Percentiles rank a stretch among this genome's conserved stretches.
Evolutionary conservation across 2,797 vertebrate species (phyloP).

Genomic region (Cossypha dichroa): DNA sequence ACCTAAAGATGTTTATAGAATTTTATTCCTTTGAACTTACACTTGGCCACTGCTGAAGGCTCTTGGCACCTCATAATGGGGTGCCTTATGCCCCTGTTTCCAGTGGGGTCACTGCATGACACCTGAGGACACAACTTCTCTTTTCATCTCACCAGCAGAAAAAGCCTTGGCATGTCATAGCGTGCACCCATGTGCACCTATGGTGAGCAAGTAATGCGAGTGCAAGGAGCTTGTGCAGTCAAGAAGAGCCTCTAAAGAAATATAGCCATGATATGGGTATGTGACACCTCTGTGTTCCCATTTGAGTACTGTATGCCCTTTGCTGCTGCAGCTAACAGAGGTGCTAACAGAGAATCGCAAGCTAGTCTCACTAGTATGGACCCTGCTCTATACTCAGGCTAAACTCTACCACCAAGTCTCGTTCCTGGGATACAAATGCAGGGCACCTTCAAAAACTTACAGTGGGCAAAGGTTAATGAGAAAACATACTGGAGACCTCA

Average conservation of each 20-base stretch:
- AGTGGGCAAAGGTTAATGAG: background rate
- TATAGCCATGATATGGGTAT: fast-evolving
- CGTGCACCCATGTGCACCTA: background rate
- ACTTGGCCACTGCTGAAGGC: background rate
- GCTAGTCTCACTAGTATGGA: background rate
- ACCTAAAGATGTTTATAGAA: background rate
- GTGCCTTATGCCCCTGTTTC: background rate
- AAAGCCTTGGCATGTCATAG: background rate
- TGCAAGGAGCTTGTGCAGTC: background rate
- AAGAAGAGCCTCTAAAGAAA: background rate
- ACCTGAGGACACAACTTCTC: background rate
- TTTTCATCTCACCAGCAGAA: background rate
- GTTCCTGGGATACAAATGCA: background rate
- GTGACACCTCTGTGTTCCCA: fast-evolving
- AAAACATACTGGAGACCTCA: background rate
- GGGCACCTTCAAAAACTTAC: background rate
- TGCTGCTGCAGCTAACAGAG: background rate
- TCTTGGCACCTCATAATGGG: background rate
- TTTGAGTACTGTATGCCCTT: background rate
- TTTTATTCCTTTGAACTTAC: background rate
- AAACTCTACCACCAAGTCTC: background rate
- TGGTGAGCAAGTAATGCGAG: background rate
- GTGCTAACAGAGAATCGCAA: background rate
- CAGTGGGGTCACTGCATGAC: background rate
- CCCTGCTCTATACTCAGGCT: background rate